Conservation (phyloP, 2,113 vertebrate genomes). For the Corythornis vintsioides region DNA sequence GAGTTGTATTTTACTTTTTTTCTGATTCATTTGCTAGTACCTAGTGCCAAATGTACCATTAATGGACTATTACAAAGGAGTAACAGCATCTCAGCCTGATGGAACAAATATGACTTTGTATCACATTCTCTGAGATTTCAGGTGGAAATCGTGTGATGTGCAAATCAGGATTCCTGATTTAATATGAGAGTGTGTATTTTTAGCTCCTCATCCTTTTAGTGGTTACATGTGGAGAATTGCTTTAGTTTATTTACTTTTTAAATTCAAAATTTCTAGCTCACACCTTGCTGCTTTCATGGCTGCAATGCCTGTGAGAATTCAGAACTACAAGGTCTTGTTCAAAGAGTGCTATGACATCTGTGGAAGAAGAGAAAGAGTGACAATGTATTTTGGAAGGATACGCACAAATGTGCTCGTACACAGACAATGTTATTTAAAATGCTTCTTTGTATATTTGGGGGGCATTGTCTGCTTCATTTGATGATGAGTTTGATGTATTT, state of each 20-base stretch:
- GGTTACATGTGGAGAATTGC: neutral
- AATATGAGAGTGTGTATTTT: neutral
- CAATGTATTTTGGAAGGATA: conserved; percentile 35
- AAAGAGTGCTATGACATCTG: neutral
- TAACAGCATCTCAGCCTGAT: neutral
- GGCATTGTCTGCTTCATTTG: conserved; percentile 47
- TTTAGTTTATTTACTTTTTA: neutral
- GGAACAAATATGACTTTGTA: neutral
- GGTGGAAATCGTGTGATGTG: neutral
- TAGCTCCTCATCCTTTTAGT: neutral
- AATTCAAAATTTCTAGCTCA: conserved; percentile 12
- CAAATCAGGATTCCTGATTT: conserved; percentile 6
- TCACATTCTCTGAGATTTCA: neutral
- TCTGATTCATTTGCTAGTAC: neutral
- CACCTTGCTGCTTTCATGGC: neutral
- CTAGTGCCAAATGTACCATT: neutral
- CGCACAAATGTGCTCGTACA: neutral
- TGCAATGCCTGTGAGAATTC: neutral
- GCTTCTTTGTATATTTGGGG: conserved; percentile 50
- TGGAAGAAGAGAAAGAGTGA: conserved; percentile 29
- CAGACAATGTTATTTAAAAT: conserved; percentile 64
- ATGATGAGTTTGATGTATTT: conserved; percentile 59
- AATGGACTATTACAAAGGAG: neutral
- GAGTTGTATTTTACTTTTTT: neutral
- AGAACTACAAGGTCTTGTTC: conserved; percentile 21